Evolutionary conservation across 2,113 vertebrate genomes (phyloP).

Genomic region (Sprattus sprattus): DNA sequence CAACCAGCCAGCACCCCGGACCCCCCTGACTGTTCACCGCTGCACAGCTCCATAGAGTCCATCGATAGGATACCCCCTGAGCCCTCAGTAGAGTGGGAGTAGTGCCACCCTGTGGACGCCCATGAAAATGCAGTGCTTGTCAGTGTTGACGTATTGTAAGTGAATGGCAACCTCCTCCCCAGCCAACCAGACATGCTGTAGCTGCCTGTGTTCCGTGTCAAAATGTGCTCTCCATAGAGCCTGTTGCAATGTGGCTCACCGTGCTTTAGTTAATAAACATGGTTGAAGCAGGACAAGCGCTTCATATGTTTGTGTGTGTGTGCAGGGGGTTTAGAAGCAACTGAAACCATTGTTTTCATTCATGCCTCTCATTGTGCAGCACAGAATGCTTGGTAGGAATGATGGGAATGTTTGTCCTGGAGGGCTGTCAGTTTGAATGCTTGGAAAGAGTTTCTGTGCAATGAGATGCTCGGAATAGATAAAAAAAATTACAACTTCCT

Average conservation of each 20-base stretch:
- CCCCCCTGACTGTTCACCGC: constrained; percentile 20
- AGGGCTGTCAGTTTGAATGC: background rate
- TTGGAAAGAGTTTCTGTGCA: background rate
- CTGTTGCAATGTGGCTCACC: background rate
- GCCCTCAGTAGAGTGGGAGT: constrained; percentile 42
- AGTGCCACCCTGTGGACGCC: constrained; percentile 52
- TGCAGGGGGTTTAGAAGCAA: background rate
- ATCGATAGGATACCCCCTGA: constrained; percentile 52
- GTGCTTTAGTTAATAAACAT: background rate
- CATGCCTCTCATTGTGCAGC: background rate
- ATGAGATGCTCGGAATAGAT: background rate
- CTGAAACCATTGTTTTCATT: background rate
- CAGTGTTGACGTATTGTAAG: background rate
- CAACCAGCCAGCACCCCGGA: constrained; percentile 32
- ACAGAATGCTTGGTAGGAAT: background rate
- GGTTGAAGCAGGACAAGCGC: background rate
- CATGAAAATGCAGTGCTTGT: constrained; percentile 12
- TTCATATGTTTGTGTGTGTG: background rate
- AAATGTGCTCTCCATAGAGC: background rate
- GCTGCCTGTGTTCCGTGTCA: background rate
- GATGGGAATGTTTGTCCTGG: background rate
- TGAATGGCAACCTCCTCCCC: background rate
- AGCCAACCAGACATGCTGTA: background rate
- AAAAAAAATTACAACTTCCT: background rate
- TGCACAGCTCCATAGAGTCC: constrained; percentile 52